Percentiles rank a stretch among this genome's conserved stretches.
Conservation (phyloP, 1,140 invertebrate genomes). For the Pachypsylla venusta region DNA sequence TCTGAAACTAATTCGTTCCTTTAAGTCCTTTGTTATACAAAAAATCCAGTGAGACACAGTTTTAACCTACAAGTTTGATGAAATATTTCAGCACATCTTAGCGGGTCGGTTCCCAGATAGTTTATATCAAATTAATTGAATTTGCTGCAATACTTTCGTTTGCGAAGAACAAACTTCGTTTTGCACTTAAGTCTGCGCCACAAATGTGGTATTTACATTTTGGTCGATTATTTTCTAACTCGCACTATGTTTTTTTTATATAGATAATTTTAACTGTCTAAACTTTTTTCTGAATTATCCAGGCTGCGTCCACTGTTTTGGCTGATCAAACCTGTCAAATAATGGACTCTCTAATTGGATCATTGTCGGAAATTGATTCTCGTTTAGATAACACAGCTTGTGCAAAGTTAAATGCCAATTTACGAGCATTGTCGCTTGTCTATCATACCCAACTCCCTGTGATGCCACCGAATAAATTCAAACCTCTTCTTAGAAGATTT, state of each 20-base stretch:
- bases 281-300: conserved; percentile 16
- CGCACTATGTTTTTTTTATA: neutral
- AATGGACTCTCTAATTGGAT: conserved; percentile 39
- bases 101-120: neutral
- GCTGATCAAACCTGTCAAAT: conserved; percentile 41
- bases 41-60: too few relatives aligned
- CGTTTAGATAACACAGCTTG: conserved; percentile 34
- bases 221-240: neutral
- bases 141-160: neutral
- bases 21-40: too few relatives aligned
- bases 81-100: too few relatives aligned
- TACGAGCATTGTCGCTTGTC: conserved; percentile 38
- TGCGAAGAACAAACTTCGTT: neutral
- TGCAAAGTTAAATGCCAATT: conserved; percentile 37
- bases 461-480: neutral
- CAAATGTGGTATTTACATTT: neutral
- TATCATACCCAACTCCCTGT: conserved; percentile 1
- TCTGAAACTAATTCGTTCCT: too few relatives aligned
- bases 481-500: neutral
- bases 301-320: conserved; percentile 40
- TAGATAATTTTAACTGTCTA: too few relatives aligned
- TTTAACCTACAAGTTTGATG: too few relatives aligned
- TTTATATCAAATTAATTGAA: neutral
- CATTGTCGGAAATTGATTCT: conserved; percentile 31
- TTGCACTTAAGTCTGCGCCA: neutral